Percentiles rank a stretch among this genome's conserved stretches.
Evolutionary conservation across 2,113 vertebrate genomes (phyloP).

Genomic region (Leptobrachium leishanense): DNA sequence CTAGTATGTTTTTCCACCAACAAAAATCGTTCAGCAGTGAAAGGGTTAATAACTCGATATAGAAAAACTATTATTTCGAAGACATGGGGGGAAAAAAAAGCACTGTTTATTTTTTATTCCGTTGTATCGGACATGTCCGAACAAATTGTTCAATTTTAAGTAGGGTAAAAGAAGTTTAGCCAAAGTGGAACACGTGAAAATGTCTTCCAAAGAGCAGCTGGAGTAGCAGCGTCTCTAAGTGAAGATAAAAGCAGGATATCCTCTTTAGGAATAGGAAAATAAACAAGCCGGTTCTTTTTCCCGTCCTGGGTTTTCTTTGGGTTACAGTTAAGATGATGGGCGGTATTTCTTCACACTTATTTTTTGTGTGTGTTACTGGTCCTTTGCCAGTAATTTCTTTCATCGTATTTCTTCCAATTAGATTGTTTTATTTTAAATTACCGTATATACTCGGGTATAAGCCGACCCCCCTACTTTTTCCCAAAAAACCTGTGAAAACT

Average conservation of each 20-base stretch:
- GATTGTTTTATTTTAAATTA: background rate
- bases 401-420: slow-evolving; percentile 8
- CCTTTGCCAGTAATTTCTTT: slow-evolving; percentile 3
- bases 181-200: background rate
- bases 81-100: too few species aligned
- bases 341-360: slow-evolving; percentile 2
- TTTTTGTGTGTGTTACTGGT: background rate
- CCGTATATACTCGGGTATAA: too few species aligned
- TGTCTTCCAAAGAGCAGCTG: background rate
- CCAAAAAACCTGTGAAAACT: too few species aligned
- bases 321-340: background rate
- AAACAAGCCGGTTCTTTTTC: slow-evolving; percentile 34
- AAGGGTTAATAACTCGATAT: too few species aligned
- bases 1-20: too few species aligned
- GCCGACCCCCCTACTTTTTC: too few species aligned
- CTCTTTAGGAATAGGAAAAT: slow-evolving; percentile 25
- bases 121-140: too few species aligned
- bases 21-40: too few species aligned
- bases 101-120: too few species aligned
- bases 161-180: background rate
- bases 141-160: too few species aligned
- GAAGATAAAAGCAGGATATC: slow-evolving; percentile 46
- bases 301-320: slow-evolving; percentile 16
- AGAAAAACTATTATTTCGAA: too few species aligned
- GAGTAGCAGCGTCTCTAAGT: background rate